Conservation (phyloP, 2,888 invertebrate species). For the Orthosia incerta region DNA sequence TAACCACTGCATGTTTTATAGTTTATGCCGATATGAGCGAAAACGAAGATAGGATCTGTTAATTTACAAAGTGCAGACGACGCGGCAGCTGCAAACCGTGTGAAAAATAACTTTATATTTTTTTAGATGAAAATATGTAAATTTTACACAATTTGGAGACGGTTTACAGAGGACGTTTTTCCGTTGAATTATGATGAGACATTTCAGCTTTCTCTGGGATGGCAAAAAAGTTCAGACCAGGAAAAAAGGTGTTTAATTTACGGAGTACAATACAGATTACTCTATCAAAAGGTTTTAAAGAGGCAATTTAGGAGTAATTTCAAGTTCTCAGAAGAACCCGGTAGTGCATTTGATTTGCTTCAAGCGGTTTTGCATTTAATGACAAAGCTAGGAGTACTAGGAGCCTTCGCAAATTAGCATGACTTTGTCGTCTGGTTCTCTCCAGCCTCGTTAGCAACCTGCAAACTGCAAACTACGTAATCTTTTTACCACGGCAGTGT, state of each 20-base stretch:
- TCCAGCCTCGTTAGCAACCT: not conserved
- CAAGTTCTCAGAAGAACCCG: not conserved
- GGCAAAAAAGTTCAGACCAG: not conserved
- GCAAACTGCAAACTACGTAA: not conserved
- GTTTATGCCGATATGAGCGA: not conserved
- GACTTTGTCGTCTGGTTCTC: not conserved
- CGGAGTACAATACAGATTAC: too few species aligned
- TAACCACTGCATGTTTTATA: not conserved
- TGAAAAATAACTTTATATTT: too few species aligned
- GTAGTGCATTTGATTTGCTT: not conserved
- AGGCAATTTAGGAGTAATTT: not conserved
- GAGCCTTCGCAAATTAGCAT: not conserved
- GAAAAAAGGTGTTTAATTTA: not conserved
- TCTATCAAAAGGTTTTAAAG: not conserved
- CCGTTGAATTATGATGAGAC: too few species aligned
- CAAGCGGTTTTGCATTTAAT: constrained; percentile 7
- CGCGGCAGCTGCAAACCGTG: too few species aligned
- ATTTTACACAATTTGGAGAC: too few species aligned
- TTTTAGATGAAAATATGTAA: too few species aligned
- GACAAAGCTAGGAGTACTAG: not conserved
- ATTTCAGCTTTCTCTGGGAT: not conserved
- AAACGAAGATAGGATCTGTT: not conserved
- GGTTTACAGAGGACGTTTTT: too few species aligned
- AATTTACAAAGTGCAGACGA: not conserved
- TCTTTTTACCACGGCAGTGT: not conserved